Base-by-base conservation (phyloP, 2,888 invertebrate species). In the Pyrgus malvae region DNA sequence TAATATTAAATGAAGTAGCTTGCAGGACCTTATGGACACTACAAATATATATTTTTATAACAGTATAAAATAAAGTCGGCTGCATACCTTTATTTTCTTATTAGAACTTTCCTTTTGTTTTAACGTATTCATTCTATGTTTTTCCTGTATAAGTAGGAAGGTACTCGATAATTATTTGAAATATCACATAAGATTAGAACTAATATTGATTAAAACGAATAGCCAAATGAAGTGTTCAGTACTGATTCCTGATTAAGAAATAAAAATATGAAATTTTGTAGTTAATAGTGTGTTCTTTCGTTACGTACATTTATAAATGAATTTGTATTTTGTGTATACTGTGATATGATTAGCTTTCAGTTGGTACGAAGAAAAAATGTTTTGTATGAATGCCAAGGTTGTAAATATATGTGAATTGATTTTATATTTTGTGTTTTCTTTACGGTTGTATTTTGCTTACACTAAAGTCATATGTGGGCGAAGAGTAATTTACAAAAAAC, bases 261-360 rank as follows among this genome's bases (percentile, higher is more conserved):
- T 53, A 29, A n/a, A 33, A 25, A 27, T 31, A 44, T 38, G 35
- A 23, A 58, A 50, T 35, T 50, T 33, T 35, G 11, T 44, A 31
- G 50, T 21, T 40, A 49, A 14, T 29, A 29, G 29, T 27, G 29
- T 54, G 35, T 59, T 46, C 19, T 49, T 37, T 44, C 23, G 27
- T 48, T 29, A 38, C 11, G 9, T 50, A 19, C 25, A 42, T 2
- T 33, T 50, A 72, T 59, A 44, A 72, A 76, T 76, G 65, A 76
- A 75, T 70, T 71, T 62, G 72, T 60, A 57, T 45, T 50, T 71
- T 65, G 77, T 76, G 65, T 78, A 75, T 76, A 78, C 87, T 88
- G 88, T 88, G 88, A 88, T 88, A 88, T 78, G 72, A 78, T 77
- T 78, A 73, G 67, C 72, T 78, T 78, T 69, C 71, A 69, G 70